Percentiles rank a stretch among this genome's conserved stretches.
Conservation (phyloP, 2,797 vertebrate species). For the Enteromius radiatus region DNA sequence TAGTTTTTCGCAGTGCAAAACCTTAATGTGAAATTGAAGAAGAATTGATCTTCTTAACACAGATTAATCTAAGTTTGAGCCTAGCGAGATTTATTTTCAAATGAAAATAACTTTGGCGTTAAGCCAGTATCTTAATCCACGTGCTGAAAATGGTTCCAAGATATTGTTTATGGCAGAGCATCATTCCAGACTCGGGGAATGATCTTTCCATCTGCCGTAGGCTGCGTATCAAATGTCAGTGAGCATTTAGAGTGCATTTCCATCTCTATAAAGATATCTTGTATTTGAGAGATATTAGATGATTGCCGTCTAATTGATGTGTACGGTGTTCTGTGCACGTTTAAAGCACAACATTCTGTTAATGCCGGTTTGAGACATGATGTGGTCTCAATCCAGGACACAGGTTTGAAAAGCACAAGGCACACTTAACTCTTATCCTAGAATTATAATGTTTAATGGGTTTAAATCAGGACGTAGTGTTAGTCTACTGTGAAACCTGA, state of each 20-base stretch:
- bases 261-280: slow-evolving; percentile 15
- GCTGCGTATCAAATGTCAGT: slow-evolving; percentile 27
- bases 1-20: background rate
- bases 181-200: slow-evolving; percentile 28
- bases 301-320: slow-evolving; percentile 19
- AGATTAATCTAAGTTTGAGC: background rate
- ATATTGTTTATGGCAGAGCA: slow-evolving; percentile 3
- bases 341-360: slow-evolving; percentile 55
- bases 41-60: background rate
- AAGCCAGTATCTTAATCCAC: slow-evolving; percentile 21
- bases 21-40: background rate
- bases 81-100: slow-evolving; percentile 8
- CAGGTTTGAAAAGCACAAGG: slow-evolving; percentile 64
- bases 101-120: slow-evolving; percentile 16
- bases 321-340: slow-evolving; percentile 25
- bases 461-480: slow-evolving; percentile 48
- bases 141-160: slow-evolving; percentile 22
- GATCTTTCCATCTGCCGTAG: slow-evolving; percentile 36
- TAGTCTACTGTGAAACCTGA: slow-evolving; percentile 44
- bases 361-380: slow-evolving; percentile 56
- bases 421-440: slow-evolving; percentile 39
- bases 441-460: slow-evolving; percentile 42
- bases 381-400: slow-evolving; percentile 57
- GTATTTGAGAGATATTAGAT: slow-evolving; percentile 34
- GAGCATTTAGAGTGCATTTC: slow-evolving; percentile 25